These are phyloP conservation scores for Odontocolon sp. DNA, from an alignment of 2,888 invertebrate genomes.

Conservation along the genomic window DNA sequence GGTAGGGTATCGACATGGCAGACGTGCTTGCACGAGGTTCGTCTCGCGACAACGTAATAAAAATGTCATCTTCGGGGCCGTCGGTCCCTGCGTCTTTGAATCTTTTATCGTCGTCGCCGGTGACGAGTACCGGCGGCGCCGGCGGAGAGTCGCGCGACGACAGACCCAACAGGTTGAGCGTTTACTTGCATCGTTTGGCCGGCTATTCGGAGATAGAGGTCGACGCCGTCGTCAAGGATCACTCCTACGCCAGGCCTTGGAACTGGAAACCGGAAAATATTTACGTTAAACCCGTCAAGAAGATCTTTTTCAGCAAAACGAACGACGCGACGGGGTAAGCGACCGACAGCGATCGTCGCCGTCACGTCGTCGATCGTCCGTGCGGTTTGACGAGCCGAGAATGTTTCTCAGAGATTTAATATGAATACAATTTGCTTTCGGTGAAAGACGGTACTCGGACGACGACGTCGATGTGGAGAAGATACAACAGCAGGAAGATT, in stretches of 20 bases:
- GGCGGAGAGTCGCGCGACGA: conserved; percentile 76
- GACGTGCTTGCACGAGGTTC: background rate
- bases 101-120: conserved; percentile 24
- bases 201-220: conserved; percentile 77
- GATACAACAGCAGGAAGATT: background rate
- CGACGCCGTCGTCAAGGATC: conserved; percentile 84
- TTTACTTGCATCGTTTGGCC: conserved; percentile 76
- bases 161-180: conserved; percentile 81
- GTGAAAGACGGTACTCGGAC: conserved; percentile 60
- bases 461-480: conserved; percentile 67
- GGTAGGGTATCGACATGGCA: background rate
- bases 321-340: conserved; percentile 16
- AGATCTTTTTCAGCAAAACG: conserved; percentile 79
- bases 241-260: conserved; percentile 88
- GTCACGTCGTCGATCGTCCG: too few species aligned
- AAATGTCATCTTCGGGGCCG: conserved; percentile 49
- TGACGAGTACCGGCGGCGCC: too few species aligned
- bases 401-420: background rate
- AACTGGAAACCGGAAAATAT: conserved; percentile 86
- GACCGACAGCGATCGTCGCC: too few species aligned
- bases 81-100: conserved; percentile 4
- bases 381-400: too few species aligned
- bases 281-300: conserved; percentile 84
- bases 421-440: background rate
- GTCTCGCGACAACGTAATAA: conserved; percentile 5